Evolutionary conservation across 2,888 invertebrate species (phyloP).

Genomic region (Volucella inflata): DNA sequence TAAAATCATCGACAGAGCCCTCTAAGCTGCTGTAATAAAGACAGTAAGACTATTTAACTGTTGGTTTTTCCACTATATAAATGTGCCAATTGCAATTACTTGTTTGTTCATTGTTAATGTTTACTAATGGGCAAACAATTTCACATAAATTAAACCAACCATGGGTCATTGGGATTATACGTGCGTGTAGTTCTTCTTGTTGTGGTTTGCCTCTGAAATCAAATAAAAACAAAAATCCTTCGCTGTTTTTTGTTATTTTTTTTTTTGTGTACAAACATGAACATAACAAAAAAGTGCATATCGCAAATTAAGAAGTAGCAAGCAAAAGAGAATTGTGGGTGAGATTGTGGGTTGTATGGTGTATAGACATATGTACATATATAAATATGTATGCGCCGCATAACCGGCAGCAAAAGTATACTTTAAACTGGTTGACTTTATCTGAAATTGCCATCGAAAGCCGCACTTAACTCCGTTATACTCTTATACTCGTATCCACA

Average conservation of each 20-base stretch:
- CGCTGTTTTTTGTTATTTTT: slow-evolving; percentile 14
- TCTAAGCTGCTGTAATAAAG: slow-evolving; percentile 61
- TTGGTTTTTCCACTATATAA: slow-evolving; percentile 49
- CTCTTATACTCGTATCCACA: neutral
- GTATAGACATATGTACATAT: neutral
- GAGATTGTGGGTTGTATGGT: slow-evolving; percentile 55
- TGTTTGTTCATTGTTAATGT: slow-evolving; percentile 77
- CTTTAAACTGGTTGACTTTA: slow-evolving; percentile 75
- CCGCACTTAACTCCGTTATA: slow-evolving; percentile 70
- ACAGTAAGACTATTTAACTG: slow-evolving; percentile 48
- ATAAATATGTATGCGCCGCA: neutral
- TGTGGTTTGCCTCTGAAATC: slow-evolving; percentile 27
- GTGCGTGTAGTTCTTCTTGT: slow-evolving; percentile 53
- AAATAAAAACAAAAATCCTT: neutral
- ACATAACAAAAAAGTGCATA: slow-evolving; percentile 70
- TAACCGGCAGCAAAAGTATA: slow-evolving; percentile 71
- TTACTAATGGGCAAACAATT: slow-evolving; percentile 77
- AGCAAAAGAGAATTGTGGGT: slow-evolving; percentile 57
- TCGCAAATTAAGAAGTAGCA: slow-evolving; percentile 62
- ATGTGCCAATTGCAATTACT: slow-evolving; percentile 76
- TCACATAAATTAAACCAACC: slow-evolving; percentile 77
- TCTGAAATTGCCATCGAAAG: slow-evolving; percentile 74
- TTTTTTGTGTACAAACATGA: slow-evolving; percentile 40
- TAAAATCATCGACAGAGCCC: neutral
- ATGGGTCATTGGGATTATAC: slow-evolving; percentile 62